phyloP scores from a whole-genome alignment of 2,797 vertebrate genomes.

The Carapus acus region DNA sequence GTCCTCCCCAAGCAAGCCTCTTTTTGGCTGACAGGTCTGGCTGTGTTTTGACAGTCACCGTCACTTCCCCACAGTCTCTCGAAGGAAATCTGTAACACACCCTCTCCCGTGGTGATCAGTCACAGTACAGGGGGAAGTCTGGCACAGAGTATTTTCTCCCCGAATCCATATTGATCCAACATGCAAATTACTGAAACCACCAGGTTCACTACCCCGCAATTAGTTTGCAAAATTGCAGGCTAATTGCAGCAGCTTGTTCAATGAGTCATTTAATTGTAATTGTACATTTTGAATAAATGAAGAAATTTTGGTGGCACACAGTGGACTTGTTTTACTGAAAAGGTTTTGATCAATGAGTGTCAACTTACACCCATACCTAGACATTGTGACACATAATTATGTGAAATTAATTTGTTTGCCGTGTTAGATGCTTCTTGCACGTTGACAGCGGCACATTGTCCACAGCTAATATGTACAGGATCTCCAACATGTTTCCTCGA shows the following conservation, averaged over 20 bases:
- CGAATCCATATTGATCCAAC: not conserved
- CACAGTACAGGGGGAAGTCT: not conserved
- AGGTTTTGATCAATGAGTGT: not conserved
- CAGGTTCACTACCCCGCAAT: slow-evolving; percentile 11
- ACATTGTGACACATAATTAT: no score
- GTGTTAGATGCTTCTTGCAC: no score
- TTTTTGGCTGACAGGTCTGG: slow-evolving; percentile 26
- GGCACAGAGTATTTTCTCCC: slow-evolving; percentile 1
- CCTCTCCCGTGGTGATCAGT: slow-evolving; percentile 8
- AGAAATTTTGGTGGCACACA: not conserved
- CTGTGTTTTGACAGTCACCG: slow-evolving; percentile 42
- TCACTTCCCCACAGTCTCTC: slow-evolving; percentile 11
- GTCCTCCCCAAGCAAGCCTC: slow-evolving; percentile 29
- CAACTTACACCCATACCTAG: no score
- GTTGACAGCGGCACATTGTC: no score
- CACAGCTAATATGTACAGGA: no score
- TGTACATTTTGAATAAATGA: slow-evolving; percentile 4
- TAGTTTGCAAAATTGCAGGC: slow-evolving; percentile 3
- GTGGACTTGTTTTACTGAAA: not conserved
- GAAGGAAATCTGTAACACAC: not conserved
- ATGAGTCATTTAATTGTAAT: slow-evolving; percentile 9
- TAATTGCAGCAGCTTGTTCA: not conserved
- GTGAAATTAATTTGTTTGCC: no score
- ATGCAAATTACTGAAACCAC: not conserved
- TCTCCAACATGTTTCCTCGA: no score